These are phyloP conservation scores for Melanostoma mellinum DNA, from an alignment of 2,888 invertebrate species.

Conservation along the genomic window DNA sequence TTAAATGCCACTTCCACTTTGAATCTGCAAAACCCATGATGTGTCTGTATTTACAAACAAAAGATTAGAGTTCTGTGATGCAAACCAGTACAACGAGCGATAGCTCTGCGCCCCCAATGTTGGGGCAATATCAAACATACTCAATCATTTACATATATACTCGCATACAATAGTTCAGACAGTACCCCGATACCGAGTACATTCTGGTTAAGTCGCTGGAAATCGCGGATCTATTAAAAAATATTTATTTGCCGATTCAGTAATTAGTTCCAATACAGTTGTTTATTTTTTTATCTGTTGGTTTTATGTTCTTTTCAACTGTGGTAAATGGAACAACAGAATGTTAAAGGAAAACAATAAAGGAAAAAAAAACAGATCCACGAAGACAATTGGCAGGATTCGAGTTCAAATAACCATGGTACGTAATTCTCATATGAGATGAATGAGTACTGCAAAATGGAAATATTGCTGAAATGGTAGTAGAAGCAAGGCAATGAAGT, in stretches of 20 bases:
- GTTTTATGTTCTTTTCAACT: constrained; percentile 27
- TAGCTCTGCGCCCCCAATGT: constrained; percentile 24
- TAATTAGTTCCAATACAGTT: constrained; percentile 61
- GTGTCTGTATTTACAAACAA: constrained; percentile 62
- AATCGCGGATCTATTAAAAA: constrained; percentile 66
- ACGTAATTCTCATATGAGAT: constrained; percentile 30
- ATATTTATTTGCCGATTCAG: constrained; percentile 69
- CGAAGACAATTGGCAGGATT: constrained; percentile 63
- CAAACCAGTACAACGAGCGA: constrained; percentile 34
- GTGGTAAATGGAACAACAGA: constrained; percentile 45
- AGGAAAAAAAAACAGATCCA: background rate
- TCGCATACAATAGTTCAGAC: constrained; percentile 21
- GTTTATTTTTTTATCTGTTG: constrained; percentile 8
- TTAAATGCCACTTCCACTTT: constrained; percentile 43
- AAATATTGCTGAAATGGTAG: constrained; percentile 13
- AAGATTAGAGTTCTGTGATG: constrained; percentile 56
- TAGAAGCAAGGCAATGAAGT: constrained; percentile 3
- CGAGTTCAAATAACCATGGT: constrained; percentile 55
- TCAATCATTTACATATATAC: constrained; percentile 13
- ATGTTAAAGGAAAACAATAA: constrained; percentile 16
- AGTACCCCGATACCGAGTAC: background rate
- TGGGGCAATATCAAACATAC: constrained; percentile 15
- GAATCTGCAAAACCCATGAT: constrained; percentile 33
- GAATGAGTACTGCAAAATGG: constrained; percentile 37
- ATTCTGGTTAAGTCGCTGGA: constrained; percentile 34